Percentiles rank a stretch among this genome's conserved stretches.
These are phyloP conservation scores for Glomeris maerens DNA, from an alignment of 1,140 invertebrate genomes.

Conservation along the genomic window DNA sequence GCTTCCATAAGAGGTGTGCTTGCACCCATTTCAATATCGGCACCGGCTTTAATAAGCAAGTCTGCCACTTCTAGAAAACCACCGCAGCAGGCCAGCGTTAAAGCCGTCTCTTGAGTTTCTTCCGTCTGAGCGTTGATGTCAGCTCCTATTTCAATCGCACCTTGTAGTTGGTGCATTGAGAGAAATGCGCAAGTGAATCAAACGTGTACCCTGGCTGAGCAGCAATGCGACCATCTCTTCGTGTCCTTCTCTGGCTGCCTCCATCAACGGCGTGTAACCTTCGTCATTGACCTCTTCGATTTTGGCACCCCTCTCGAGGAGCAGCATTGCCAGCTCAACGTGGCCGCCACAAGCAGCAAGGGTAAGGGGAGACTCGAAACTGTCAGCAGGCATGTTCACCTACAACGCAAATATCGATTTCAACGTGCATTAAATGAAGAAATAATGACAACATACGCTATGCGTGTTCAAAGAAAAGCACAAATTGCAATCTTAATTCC, in stretches of 20 bases:
- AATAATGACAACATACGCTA: too few species aligned
- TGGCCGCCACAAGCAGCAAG: conserved; percentile 96
- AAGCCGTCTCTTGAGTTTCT: conserved; percentile 93
- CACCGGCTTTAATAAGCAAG: conserved; percentile 86
- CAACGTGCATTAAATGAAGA: not conserved
- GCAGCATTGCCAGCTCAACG: conserved; percentile 83
- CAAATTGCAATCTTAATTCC: conserved; percentile 4
- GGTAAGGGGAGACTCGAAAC: conserved; percentile 96
- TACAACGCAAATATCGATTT: conserved; percentile 29
- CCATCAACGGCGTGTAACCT: conserved; percentile 99
- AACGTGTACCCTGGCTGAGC: conserved; percentile 58
- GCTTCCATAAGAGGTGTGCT: conserved; percentile 98
- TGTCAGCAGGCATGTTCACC: conserved; percentile 98
- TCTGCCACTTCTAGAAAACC: conserved; percentile 96
- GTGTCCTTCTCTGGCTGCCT: conserved; percentile 94
- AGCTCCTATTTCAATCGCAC: too few species aligned
- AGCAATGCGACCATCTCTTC: conserved; percentile 94
- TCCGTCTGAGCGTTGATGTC: conserved; percentile 97
- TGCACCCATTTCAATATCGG: conserved; percentile 87
- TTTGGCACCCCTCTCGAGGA: conserved; percentile 92
- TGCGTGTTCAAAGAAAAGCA: too few species aligned
- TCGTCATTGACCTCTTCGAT: conserved; percentile 99
- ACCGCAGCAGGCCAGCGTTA: conserved; percentile 92
- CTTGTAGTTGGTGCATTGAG: too few species aligned
- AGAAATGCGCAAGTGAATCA: conserved; percentile 8